Base-by-base conservation (phyloP, 2,888 invertebrate genomes). In the Xestia rhomboidea region DNA sequence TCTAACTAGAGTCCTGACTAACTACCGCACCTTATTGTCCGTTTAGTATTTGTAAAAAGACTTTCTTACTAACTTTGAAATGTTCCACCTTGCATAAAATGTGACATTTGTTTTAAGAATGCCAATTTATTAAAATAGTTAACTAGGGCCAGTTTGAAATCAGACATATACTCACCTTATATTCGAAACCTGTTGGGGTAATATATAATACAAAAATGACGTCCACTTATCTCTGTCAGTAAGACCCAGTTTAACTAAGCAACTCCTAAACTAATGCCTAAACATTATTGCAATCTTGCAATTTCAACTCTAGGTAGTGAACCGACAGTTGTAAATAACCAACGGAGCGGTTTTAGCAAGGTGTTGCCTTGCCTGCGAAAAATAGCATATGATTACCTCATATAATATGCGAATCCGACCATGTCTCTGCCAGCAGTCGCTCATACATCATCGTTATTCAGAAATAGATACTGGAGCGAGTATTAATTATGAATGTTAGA, bases 381-480 rank as follows among this genome's bases (percentile, higher is more conserved):
- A 38, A 11, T 38, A n/a, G 64, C 38, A 18, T 41, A 11, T 6
- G 15, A 60, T 79, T 68, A 69, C 68, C 57, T 76, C 81, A 73
- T 69, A 54, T 73, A 30, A 69, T 51, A 38, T 51, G 38, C 15
- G 77, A 24, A 73, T 30, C 24, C 34, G 41, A 27, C 46, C 76
- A 24, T 72, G 44, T 60, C 46, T 60, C 27, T 27, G 81, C 73
- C 85, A 85, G 63, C 73, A 27, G 67, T 68, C 49, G 21, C 24
- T 64, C 73, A 54, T 83, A n/a, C 15, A 83, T 85, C 82, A 81
- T 81, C 51, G 15, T 24, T 24, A 54, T 18, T 27, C 63, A 81
- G 18, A 81, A 83, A 71, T 83, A 83, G 72, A 66, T 49, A 6
- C 77, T 85, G 85, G 85, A 81, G 62, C 68, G 6, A 74, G 46